These are phyloP conservation scores for Actinopyga echinites DNA, from an alignment of 53 echinoderm and acorn worm genomes.

Conservation along the genomic window DNA sequence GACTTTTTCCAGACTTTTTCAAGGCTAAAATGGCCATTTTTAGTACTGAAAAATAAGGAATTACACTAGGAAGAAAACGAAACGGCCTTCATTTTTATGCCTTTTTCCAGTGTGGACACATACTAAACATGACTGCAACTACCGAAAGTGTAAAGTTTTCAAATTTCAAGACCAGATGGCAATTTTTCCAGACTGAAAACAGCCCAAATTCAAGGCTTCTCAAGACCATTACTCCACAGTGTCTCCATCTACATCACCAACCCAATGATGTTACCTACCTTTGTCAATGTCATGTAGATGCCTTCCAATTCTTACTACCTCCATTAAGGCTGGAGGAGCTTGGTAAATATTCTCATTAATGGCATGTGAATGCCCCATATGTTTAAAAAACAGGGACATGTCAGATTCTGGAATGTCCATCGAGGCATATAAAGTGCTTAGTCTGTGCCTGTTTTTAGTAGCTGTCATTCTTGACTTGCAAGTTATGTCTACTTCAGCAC, in stretches of 20 bases:
- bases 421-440: constrained; percentile 57
- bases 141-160: too few relatives aligned
- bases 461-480: constrained; percentile 38
- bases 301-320: constrained; percentile 42
- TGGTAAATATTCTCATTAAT: constrained; percentile 56
- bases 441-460: constrained; percentile 64
- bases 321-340: constrained; percentile 52
- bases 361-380: constrained; percentile 59
- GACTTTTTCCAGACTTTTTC: too few relatives aligned
- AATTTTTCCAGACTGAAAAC: too few relatives aligned
- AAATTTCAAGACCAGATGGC: too few relatives aligned
- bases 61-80: too few relatives aligned
- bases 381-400: constrained; percentile 48
- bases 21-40: too few relatives aligned
- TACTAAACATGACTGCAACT: too few relatives aligned
- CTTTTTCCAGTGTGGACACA: too few relatives aligned
- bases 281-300: constrained; percentile 28
- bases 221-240: background rate
- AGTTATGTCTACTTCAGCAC: constrained; percentile 17
- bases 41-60: too few relatives aligned
- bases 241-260: background rate
- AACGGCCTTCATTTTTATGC: too few relatives aligned
- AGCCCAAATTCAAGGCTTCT: too few relatives aligned
- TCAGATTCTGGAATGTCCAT: constrained; percentile 51
- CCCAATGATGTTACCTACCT: constrained; percentile 16